Evolutionary conservation across 1,140 invertebrate genomes (phyloP).

Genomic region (Drosophila busckii): DNA sequence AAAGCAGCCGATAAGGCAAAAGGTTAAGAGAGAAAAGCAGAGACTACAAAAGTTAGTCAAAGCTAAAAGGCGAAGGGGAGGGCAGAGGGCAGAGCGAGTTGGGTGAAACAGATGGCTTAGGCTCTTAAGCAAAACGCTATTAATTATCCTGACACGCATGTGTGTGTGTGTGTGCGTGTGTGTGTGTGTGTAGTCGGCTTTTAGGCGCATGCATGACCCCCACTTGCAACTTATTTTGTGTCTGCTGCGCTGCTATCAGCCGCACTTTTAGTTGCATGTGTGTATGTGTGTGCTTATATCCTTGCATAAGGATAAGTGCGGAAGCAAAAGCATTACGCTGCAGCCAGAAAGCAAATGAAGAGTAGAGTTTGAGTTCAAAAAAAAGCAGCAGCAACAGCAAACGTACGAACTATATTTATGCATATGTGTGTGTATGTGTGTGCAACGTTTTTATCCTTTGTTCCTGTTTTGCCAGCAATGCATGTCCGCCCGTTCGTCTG

Average conservation of each 20-base stretch:
- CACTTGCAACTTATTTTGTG: conserved; percentile 1
- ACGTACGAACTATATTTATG: conserved; percentile 33
- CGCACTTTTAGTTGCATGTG: background rate
- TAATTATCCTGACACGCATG: conserved; percentile 50
- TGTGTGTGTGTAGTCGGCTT: conserved; percentile 27
- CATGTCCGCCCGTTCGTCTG: conserved; percentile 5
- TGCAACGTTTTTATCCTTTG: conserved; percentile 40
- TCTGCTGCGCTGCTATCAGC: background rate
- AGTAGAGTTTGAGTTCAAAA: too few species aligned
- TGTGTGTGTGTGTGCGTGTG: conserved; percentile 1
- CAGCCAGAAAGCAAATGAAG: too few species aligned
- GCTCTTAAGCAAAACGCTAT: conserved; percentile 72
- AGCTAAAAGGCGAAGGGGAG: background rate
- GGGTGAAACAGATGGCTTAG: conserved; percentile 62
- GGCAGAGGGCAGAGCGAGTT: background rate
- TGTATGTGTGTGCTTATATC: conserved; percentile 11
- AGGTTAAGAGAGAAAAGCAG: conserved; percentile 49
- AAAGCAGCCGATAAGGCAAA: conserved; percentile 56
- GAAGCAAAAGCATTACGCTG: conserved; percentile 64
- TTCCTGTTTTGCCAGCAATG: conserved; percentile 15
- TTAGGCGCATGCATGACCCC: conserved; percentile 28
- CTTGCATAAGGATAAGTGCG: conserved; percentile 48
- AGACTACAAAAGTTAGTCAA: conserved; percentile 1
- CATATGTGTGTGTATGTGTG: too few species aligned
- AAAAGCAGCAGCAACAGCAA: background rate